Percentiles rank a stretch among this genome's conserved stretches.
Evolutionary conservation across 2,797 vertebrate genomes (phyloP).

Genomic region (Cichlasoma orientale): DNA sequence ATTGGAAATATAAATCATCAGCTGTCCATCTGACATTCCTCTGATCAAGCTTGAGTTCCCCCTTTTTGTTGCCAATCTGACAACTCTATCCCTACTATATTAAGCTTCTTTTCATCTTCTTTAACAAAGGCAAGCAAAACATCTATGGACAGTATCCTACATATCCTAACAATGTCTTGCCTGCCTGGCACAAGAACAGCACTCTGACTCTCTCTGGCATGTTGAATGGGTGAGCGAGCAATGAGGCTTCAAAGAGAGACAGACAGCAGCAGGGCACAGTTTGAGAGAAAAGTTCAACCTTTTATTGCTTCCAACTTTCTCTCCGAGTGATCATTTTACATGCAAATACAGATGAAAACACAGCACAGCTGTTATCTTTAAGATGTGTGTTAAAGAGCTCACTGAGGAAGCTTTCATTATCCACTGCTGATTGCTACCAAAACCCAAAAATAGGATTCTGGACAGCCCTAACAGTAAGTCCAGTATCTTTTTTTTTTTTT

Average conservation of each 20-base stretch:
- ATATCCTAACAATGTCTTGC: neutral
- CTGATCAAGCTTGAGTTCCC: too few species aligned
- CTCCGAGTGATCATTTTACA: neutral
- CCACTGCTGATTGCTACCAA: too few species aligned
- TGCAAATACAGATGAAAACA: neutral
- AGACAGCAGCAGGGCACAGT: neutral
- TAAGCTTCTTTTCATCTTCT: neutral
- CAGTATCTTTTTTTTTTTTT: neutral
- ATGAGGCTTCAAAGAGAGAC: neutral
- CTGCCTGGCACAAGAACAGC: neutral
- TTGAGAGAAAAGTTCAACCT: neutral
- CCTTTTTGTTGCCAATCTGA: neutral
- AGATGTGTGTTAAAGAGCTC: neutral
- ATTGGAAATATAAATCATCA: neutral
- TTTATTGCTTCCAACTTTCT: neutral
- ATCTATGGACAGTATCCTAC: neutral
- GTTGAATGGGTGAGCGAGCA: neutral
- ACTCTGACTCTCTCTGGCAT: neutral
- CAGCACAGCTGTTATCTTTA: neutral
- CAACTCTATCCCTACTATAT: neutral
- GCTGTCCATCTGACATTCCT: too few species aligned
- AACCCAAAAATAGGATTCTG: neutral
- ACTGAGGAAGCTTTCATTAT: neutral
- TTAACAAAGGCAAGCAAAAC: neutral
- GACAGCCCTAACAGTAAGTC: neutral